A percentile compares a stretch with the other conserved stretches of the same genome.
These are phyloP conservation scores for Agapornis roseicollis DNA, from an alignment of 2,113 vertebrate genomes.

Conservation along the genomic window DNA sequence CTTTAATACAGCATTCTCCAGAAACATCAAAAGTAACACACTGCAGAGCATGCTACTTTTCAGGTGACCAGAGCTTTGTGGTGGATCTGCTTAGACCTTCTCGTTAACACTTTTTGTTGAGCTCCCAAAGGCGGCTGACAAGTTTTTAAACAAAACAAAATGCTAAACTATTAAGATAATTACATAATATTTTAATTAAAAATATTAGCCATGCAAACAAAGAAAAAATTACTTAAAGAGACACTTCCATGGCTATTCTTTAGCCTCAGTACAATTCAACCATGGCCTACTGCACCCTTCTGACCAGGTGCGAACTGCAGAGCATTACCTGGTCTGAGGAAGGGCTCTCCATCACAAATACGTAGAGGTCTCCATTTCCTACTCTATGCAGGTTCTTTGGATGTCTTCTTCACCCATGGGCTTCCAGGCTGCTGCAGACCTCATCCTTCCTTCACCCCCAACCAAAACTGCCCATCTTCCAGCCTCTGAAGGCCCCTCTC, in stretches of 20 bases:
- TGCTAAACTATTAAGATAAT: background rate
- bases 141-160: background rate
- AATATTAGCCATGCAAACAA: background rate
- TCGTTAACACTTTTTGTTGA: background rate
- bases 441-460: too few species aligned
- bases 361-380: background rate
- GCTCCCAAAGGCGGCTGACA: background rate
- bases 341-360: background rate
- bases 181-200: background rate
- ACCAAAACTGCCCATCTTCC: background rate
- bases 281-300: background rate
- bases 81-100: background rate
- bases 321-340: rapidly evolving
- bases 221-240: background rate
- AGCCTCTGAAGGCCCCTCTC: background rate
- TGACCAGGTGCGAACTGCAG: background rate
- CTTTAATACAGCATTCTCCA: background rate
- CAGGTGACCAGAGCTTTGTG: background rate
- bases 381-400: background rate
- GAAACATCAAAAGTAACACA: background rate
- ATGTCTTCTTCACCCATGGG: background rate
- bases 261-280: background rate
- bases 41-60: background rate
- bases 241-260: background rate
- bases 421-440: background rate